Percentiles rank a stretch among this genome's conserved stretches.
These are phyloP conservation scores for Petrocephalus zakoni DNA, from an alignment of 2,113 vertebrate genomes.

Conservation along the genomic window DNA sequence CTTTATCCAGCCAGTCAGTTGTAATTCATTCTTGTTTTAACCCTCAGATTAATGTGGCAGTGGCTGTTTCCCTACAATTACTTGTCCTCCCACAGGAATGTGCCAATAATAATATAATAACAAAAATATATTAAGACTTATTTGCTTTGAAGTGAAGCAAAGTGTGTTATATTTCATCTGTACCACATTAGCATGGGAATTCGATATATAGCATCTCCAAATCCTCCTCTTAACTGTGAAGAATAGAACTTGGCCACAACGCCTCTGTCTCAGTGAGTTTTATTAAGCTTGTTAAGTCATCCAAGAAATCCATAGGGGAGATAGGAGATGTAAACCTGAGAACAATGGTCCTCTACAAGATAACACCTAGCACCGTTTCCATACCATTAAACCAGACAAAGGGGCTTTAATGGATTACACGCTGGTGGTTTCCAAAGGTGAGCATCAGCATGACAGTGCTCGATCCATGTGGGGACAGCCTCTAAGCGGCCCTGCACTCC, in stretches of 20 bases:
- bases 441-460: not conserved
- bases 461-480: not conserved
- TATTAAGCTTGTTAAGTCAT: not conserved
- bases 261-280: not conserved
- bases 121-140: not conserved
- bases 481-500: not conserved
- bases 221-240: not conserved
- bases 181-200: slow-evolving; percentile 5
- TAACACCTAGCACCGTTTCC: not conserved
- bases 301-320: not conserved
- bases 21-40: not conserved
- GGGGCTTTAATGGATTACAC: not conserved
- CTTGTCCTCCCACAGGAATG: not conserved
- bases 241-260: not conserved
- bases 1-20: too few species aligned
- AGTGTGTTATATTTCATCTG: not conserved
- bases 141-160: not conserved
- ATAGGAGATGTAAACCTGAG: not conserved
- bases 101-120: not conserved
- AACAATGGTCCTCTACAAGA: not conserved
- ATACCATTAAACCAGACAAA: not conserved
- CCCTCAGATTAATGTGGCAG: not conserved
- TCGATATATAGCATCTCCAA: not conserved
- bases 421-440: not conserved
- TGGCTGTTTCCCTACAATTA: not conserved